Conservation (phyloP, 1,140 invertebrate genomes). For the Cecropterus lyciades region DNA sequence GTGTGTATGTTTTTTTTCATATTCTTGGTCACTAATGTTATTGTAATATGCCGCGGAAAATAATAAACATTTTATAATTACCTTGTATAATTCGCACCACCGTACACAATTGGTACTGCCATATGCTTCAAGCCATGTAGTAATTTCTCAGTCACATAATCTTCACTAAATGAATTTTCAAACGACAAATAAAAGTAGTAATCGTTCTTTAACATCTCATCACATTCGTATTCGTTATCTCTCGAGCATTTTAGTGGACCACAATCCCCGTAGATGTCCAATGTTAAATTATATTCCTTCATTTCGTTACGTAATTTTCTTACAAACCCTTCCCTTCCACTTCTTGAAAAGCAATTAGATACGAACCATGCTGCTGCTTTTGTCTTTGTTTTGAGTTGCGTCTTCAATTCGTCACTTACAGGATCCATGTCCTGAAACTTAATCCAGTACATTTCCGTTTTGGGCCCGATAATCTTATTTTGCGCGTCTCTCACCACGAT, state of each 20-base stretch:
- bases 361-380: constrained; percentile 87
- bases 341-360: constrained; percentile 86
- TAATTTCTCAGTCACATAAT: constrained; percentile 89
- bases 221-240: constrained; percentile 64
- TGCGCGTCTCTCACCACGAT: constrained; percentile 59
- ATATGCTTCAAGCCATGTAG: constrained; percentile 78
- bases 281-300: constrained; percentile 53
- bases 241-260: constrained; percentile 68
- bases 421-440: constrained; percentile 69
- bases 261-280: constrained; percentile 90
- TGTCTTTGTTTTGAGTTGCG: constrained; percentile 72
- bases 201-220: constrained; percentile 71
- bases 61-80: constrained; percentile 76
- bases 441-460: constrained; percentile 61
- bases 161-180: constrained; percentile 87
- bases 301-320: constrained; percentile 85
- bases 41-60: background rate
- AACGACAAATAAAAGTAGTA: constrained; percentile 90
- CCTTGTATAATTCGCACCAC: constrained; percentile 69
- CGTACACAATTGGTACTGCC: constrained; percentile 82
- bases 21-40: too few species aligned
- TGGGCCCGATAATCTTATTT: constrained; percentile 65
- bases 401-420: constrained; percentile 56
- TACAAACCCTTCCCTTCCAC: constrained; percentile 85
- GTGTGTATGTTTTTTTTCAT: too few species aligned